Evolutionary conservation across 2,888 invertebrate species (phyloP).

Genomic region (Abrostola triplasia): DNA sequence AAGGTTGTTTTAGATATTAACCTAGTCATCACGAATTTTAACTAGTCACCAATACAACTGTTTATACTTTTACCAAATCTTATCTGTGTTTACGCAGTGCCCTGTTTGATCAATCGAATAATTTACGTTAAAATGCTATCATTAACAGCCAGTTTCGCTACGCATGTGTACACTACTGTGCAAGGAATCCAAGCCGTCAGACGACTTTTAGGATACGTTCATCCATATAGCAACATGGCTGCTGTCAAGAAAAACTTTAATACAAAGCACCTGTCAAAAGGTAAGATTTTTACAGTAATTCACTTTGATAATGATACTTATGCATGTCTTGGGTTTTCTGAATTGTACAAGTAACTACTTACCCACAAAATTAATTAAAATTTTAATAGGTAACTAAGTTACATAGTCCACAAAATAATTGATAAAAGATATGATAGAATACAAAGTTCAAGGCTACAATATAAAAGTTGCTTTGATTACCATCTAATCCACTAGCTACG

Average conservation of each 20-base stretch:
- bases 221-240: conserved; percentile 72
- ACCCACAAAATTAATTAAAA: too few relatives aligned
- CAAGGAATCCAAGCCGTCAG: conserved; percentile 61
- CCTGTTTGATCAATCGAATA: not conserved
- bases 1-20: too few relatives aligned
- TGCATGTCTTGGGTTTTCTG: not conserved
- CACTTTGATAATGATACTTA: not conserved
- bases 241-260: conserved; percentile 73
- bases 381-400: too few relatives aligned
- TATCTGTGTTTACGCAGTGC: not conserved
- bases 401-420: too few relatives aligned
- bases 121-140: conserved; percentile 26
- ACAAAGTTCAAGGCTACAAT: too few relatives aligned
- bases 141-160: conserved; percentile 48
- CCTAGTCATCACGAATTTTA: too few relatives aligned
- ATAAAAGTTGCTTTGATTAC: too few relatives aligned
- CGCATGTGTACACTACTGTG: conserved; percentile 57
- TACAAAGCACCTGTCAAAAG: conserved; percentile 78
- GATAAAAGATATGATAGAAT: too few relatives aligned
- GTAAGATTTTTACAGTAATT: conserved; percentile 60
- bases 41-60: too few relatives aligned
- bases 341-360: too few relatives aligned
- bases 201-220: conserved; percentile 67
- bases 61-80: not conserved
- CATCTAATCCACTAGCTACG: too few relatives aligned